phyloP scores from a whole-genome alignment of 2,888 invertebrate genomes.

The Melinaea marsaeus region DNA sequence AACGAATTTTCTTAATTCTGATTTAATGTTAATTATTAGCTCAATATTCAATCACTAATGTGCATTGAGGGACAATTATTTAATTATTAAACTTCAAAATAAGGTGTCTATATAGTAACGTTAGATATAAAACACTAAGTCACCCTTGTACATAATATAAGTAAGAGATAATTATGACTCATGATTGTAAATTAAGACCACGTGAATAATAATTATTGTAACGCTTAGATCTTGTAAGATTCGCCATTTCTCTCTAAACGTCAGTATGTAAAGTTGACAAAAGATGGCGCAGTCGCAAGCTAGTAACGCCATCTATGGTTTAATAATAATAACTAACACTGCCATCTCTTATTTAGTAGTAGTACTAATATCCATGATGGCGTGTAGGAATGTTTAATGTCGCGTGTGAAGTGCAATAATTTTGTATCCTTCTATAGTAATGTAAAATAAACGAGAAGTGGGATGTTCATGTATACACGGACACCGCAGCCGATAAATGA shows the following conservation, averaged over 20 bases:
- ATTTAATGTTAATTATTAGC: neutral
- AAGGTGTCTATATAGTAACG: constrained; percentile 25
- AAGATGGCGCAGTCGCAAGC: constrained; percentile 21
- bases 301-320: constrained; percentile 34
- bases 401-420: constrained; percentile 40
- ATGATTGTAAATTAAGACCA: constrained; percentile 18
- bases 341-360: constrained; percentile 37
- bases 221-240: constrained; percentile 14
- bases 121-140: constrained; percentile 25
- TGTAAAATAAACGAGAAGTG: constrained; percentile 41
- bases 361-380: constrained; percentile 27
- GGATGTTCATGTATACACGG: constrained; percentile 49
- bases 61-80: neutral
- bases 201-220: constrained; percentile 6
- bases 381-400: constrained; percentile 23
- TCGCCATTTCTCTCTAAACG: constrained; percentile 19
- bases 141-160: constrained; percentile 26
- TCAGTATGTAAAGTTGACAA: constrained; percentile 10
- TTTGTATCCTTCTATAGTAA: constrained; percentile 34
- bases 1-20: neutral
- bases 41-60: constrained; percentile 1
- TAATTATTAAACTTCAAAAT: constrained; percentile 11
- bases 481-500: constrained; percentile 61
- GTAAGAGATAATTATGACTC: constrained; percentile 18
- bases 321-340: constrained; percentile 34